These are phyloP conservation scores for Tympanuchus pallidicinctus DNA, from an alignment of 2,113 vertebrate species.

Conservation along the genomic window DNA sequence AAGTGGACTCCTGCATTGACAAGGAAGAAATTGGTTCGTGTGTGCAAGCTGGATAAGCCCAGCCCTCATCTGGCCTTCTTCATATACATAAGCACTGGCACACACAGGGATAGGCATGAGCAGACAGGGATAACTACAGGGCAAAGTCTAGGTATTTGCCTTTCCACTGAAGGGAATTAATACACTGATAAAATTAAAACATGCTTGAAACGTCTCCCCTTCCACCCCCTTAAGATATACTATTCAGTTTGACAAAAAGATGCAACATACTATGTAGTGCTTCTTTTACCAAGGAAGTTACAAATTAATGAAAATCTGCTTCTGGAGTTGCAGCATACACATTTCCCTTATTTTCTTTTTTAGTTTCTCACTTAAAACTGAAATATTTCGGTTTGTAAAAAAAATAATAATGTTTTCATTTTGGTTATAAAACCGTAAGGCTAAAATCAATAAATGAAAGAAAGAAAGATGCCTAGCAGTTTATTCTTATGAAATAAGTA, in stretches of 20 bases:
- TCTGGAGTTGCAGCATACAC: not conserved
- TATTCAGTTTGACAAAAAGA: not conserved
- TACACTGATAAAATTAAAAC: not conserved
- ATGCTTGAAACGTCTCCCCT: not conserved
- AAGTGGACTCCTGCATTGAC: accelerated
- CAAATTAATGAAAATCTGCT: not conserved
- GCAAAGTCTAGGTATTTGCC: not conserved
- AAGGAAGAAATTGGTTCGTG: not conserved
- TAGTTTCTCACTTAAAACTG: not conserved
- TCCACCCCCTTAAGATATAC: not conserved
- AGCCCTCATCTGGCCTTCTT: not conserved
- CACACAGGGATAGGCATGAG: not conserved
- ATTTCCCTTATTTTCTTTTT: not conserved
- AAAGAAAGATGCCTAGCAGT: not conserved
- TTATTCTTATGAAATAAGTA: slow-evolving; percentile 29
- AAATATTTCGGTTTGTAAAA: not conserved
- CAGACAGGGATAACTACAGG: not conserved
- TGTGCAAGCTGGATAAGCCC: accelerated
- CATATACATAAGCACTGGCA: not conserved
- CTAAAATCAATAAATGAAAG: slow-evolving; percentile 44
- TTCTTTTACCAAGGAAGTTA: not conserved
- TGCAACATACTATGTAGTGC: not conserved
- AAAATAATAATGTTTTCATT: not conserved
- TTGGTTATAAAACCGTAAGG: not conserved
- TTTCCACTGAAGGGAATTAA: not conserved